Evolutionary conservation across 1,140 invertebrate species (phyloP), one percentile per base, ranked within the genome.

Genomic region (Hesperophylax magnus): DNA sequence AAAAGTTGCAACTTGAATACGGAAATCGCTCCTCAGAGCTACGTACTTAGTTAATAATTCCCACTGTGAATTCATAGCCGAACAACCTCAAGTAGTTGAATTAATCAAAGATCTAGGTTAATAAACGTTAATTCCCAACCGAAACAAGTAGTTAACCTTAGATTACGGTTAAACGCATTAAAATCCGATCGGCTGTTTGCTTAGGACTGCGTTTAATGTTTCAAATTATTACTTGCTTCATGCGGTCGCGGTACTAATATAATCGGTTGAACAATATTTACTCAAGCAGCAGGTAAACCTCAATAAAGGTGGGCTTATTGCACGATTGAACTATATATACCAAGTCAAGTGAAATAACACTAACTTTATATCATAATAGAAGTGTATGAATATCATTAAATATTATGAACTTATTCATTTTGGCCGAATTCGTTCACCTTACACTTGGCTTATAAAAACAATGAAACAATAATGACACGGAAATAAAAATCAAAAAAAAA

Each of bases 81-180:
- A 72, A 72, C 69, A 53, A 72, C 39, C 47, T 24, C 69, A 72
- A 72, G 69, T 72, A 72, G n/a, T 72, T 20, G 39, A 72, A 72
- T 72, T 72, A 75, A 75, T 75, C 72, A 56, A 60, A 75, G 72
- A 75, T 75, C 53, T 75, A 39, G 53, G 72, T 58, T 75, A 75
- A 75, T 75, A 75, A 75, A 75, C 54, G 27, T 58, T 75, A 75
- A 75, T 58, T 75, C 72, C 72, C 34, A 14, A 9, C 72, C 72
- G 24, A 75, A 75, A 75, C 72, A 58, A 75, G 56, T 75, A 75
- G 56, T 75, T 58, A 75, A 75, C 72, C 72, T 75, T 75, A 75
- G 72, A 75, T 75, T 75, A 75, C 72, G 72, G 72, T 75, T 75
- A 75, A 75, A 75, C 72, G 72, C 72, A 75, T 75, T 75, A 75